phyloP scores from a whole-genome alignment of 2,888 invertebrate genomes.

The Volucella zonaria region DNA sequence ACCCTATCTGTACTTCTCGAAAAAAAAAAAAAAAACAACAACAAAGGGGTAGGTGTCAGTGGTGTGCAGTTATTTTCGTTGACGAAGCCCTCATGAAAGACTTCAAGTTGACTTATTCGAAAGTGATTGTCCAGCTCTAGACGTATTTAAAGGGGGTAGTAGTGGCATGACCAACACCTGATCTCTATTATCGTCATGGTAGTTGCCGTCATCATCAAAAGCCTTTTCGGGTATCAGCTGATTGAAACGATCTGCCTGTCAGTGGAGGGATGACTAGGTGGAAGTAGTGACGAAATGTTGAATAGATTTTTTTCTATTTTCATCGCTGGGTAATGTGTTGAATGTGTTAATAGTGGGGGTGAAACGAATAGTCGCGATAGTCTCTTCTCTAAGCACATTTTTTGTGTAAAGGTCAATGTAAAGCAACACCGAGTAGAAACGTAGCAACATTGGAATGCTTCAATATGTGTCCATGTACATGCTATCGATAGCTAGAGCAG shows the following conservation, averaged over 20 bases:
- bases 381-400: conserved; percentile 2
- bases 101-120: conserved; percentile 23
- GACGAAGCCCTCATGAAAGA: background rate
- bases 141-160: conserved; percentile 2
- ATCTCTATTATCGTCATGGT: background rate
- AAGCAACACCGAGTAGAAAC: conserved; percentile 12
- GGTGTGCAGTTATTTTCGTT: conserved; percentile 11
- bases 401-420: conserved; percentile 44
- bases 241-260: background rate
- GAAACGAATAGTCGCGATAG: no score
- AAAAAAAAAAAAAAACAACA: background rate
- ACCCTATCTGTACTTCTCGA: conserved; percentile 24
- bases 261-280: background rate
- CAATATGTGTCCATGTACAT: background rate
- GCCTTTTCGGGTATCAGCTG: background rate
- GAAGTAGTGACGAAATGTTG: conserved; percentile 39
- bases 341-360: background rate
- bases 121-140: conserved; percentile 17
- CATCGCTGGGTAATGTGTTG: conserved; percentile 2
- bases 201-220: background rate
- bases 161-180: conserved; percentile 16
- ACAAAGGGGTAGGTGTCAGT: background rate
- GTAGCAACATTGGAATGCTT: background rate
- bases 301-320: conserved; percentile 44
- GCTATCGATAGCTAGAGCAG: conserved; percentile 17